Conservation (phyloP, 2,888 invertebrate species). For the Diplazon laetatorius region DNA sequence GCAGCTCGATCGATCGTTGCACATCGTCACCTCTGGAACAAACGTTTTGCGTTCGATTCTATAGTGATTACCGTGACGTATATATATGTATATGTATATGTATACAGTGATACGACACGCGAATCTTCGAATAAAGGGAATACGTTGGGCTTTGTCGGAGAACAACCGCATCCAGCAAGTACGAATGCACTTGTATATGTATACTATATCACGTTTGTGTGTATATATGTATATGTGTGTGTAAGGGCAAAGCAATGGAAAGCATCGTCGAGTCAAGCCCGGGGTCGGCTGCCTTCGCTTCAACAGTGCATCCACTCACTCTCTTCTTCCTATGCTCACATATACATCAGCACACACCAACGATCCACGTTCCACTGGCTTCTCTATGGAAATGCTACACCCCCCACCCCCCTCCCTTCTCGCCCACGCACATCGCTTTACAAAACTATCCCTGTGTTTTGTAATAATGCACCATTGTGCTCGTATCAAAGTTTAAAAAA, state of each 20-base stretch:
- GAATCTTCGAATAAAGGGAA: conserved; percentile 43
- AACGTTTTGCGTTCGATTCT: conserved; percentile 77
- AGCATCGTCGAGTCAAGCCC: conserved; percentile 6
- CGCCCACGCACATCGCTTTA: conserved; percentile 16
- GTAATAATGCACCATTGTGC: conserved; percentile 3
- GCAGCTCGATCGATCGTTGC: conserved; percentile 93
- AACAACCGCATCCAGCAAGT: background rate
- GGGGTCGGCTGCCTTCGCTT: conserved; percentile 36
- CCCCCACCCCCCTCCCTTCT: background rate
- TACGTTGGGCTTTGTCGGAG: conserved; percentile 38
- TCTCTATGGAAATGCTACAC: conserved; percentile 5
- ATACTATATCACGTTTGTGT: no score
- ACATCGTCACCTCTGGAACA: conserved; percentile 92
- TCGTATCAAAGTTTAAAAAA: background rate
- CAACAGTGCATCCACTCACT: conserved; percentile 38
- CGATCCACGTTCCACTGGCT: conserved; percentile 5
- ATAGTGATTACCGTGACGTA: conserved; percentile 76
- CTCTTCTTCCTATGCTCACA: conserved; percentile 1
- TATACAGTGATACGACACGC: conserved; percentile 15
- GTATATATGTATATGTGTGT: no score
- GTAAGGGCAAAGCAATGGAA: conserved; percentile 15
- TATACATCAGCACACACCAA: no score
- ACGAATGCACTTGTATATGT: background rate
- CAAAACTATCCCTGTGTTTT: conserved; percentile 10
- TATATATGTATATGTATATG: no score